These are phyloP conservation scores for Anarrhichthys ocellatus DNA, from an alignment of 2,113 vertebrate genomes.

Conservation along the genomic window DNA sequence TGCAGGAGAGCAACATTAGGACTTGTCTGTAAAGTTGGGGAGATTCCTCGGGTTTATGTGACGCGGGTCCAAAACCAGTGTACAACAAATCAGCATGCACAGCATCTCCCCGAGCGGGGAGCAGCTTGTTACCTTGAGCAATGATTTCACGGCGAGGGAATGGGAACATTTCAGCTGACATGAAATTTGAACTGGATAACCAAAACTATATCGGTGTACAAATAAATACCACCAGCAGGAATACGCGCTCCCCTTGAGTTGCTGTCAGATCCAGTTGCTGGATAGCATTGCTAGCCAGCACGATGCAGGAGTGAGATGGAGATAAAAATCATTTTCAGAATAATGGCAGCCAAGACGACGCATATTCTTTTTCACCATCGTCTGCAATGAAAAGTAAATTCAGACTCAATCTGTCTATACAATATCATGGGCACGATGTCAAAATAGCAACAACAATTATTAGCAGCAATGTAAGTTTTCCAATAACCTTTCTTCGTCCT, in stretches of 20 bases:
- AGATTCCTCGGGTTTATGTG: slow-evolving; percentile 29
- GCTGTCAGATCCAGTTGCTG: slow-evolving; percentile 17
- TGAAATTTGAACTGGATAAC: slow-evolving; percentile 41
- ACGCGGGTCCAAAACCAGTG: not conserved
- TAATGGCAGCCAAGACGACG: not conserved
- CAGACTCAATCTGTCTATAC: not conserved
- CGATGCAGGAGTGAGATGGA: not conserved
- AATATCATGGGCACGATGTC: not conserved
- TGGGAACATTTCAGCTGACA: slow-evolving; percentile 47
- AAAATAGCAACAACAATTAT: not conserved
- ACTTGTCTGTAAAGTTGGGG: not conserved
- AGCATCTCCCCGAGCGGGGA: slow-evolving; percentile 3
- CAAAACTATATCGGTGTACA: slow-evolving; percentile 31
- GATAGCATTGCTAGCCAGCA: not conserved
- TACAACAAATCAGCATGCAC: slow-evolving; percentile 23
- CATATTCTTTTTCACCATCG: not conserved
- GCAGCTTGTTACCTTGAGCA: slow-evolving; percentile 52
- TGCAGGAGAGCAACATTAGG: slow-evolving; percentile 20
- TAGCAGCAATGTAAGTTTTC: not conserved
- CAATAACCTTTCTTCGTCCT: not conserved
- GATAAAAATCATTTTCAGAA: not conserved
- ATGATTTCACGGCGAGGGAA: slow-evolving; percentile 34
- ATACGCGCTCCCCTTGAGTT: not conserved
- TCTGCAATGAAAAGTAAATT: not conserved
- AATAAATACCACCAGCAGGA: slow-evolving; percentile 42